These are phyloP conservation scores for Zaprionus tsacasi DNA, from an alignment of 1,140 invertebrate species.

Conservation along the genomic window DNA sequence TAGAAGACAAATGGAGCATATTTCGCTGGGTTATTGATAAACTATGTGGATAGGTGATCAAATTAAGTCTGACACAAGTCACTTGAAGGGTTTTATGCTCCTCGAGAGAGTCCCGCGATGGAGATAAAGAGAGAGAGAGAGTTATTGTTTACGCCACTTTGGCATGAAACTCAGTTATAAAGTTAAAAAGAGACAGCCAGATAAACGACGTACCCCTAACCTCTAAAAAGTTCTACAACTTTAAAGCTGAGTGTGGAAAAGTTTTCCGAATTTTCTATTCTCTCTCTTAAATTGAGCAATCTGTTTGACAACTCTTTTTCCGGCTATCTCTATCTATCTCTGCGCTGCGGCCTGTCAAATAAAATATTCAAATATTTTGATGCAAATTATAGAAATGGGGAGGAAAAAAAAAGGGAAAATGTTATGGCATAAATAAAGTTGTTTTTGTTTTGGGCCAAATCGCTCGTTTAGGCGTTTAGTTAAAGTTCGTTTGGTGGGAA, in stretches of 20 bases:
- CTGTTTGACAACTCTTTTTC: background rate
- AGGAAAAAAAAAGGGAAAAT: background rate
- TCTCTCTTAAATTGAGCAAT: slow-evolving; percentile 4
- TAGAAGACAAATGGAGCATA: slow-evolving; percentile 25
- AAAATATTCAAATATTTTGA: slow-evolving; percentile 2
- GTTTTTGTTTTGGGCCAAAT: background rate
- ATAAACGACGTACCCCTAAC: background rate
- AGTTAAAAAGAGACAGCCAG: background rate
- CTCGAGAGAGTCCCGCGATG: background rate
- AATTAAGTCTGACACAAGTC: slow-evolving; percentile 20
- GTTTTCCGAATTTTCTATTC: background rate
- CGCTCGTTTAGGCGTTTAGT: background rate
- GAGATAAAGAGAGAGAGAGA: background rate
- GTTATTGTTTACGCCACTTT: background rate
- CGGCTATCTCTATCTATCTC: background rate
- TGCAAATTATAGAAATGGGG: slow-evolving; percentile 2
- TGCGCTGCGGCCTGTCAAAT: background rate
- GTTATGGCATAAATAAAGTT: background rate
- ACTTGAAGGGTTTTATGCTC: slow-evolving; percentile 12
- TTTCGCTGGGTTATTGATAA: slow-evolving; percentile 31
- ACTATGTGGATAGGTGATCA: background rate
- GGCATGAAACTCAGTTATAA: background rate
- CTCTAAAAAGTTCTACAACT: background rate
- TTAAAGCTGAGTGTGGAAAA: slow-evolving; percentile 2
- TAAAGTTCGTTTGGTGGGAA: background rate